A percentile compares a stretch with the other conserved stretches of the same genome.
These are phyloP conservation scores for Lepetodrilus schrolli DNA, from an alignment of 2,888 invertebrate genomes.

Conservation along the genomic window DNA sequence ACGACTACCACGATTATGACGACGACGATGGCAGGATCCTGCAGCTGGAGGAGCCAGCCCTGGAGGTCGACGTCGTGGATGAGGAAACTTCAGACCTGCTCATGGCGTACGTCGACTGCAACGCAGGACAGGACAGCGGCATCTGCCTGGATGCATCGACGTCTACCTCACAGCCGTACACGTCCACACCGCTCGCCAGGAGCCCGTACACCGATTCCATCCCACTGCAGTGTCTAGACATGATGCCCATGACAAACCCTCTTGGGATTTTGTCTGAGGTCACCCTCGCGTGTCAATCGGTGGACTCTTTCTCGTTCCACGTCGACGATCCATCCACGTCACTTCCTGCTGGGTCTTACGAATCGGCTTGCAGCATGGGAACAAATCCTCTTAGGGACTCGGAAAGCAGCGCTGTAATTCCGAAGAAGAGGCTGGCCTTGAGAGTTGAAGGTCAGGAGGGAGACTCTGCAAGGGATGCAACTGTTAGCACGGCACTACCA, in stretches of 20 bases:
- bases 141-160: background rate
- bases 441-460: slow-evolving; percentile 8
- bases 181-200: background rate
- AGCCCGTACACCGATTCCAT: background rate
- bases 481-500: background rate
- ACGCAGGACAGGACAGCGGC: background rate
- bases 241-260: background rate
- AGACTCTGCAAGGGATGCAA: background rate
- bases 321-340: background rate
- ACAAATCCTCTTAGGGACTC: background rate
- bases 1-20: background rate
- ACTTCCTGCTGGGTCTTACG: background rate
- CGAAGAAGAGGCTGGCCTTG: slow-evolving; percentile 12
- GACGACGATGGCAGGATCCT: background rate
- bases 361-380: background rate
- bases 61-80: background rate
- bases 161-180: background rate
- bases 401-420: background rate
- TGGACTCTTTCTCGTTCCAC: background rate
- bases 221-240: background rate
- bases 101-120: background rate
- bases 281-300: background rate
- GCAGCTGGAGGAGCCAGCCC: background rate
- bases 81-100: background rate
- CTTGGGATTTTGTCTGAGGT: background rate